These are phyloP conservation scores for Osmerus eperlanus DNA, from an alignment of 2,113 vertebrate species.

Conservation along the genomic window DNA sequence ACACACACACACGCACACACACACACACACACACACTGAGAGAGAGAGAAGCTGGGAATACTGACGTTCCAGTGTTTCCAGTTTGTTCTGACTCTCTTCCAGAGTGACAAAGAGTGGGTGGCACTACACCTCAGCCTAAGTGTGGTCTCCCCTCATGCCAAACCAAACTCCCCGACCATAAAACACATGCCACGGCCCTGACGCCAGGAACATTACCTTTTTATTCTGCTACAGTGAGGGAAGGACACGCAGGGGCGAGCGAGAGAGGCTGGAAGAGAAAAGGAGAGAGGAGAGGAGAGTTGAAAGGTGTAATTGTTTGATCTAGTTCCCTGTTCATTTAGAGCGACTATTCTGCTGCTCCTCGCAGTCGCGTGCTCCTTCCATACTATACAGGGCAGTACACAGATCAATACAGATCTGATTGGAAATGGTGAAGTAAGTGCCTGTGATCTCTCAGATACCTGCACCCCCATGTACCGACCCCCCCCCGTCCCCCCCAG, in stretches of 20 bases:
- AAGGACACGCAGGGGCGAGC: no score
- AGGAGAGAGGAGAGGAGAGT: no score
- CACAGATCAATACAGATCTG: no score
- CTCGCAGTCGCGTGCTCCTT: no score
- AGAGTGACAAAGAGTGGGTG: slow-evolving; percentile 73
- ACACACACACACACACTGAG: not conserved
- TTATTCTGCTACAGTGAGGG: slow-evolving; percentile 60
- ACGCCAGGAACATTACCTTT: slow-evolving; percentile 74
- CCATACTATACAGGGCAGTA: no score
- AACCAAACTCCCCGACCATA: slow-evolving; percentile 71
- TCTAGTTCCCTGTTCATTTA: no score
- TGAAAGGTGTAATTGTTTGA: no score
- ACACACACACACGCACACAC: slow-evolving; percentile 4
- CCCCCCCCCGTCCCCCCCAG: slow-evolving; percentile 50
- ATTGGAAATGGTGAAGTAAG: no score
- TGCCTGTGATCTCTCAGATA: slow-evolving; percentile 4
- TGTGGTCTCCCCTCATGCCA: slow-evolving; percentile 68
- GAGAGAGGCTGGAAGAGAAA: no score
- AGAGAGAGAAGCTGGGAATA: slow-evolving; percentile 44
- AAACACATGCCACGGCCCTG: slow-evolving; percentile 64
- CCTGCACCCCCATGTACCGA: not conserved
- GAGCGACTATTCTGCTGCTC: no score
- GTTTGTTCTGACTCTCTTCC: slow-evolving; percentile 71
- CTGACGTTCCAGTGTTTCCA: slow-evolving; percentile 71
- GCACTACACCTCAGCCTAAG: slow-evolving; percentile 65